Conservation (phyloP, 2,113 vertebrate species). For the Paradoxurus hermaphroditus region DNA sequence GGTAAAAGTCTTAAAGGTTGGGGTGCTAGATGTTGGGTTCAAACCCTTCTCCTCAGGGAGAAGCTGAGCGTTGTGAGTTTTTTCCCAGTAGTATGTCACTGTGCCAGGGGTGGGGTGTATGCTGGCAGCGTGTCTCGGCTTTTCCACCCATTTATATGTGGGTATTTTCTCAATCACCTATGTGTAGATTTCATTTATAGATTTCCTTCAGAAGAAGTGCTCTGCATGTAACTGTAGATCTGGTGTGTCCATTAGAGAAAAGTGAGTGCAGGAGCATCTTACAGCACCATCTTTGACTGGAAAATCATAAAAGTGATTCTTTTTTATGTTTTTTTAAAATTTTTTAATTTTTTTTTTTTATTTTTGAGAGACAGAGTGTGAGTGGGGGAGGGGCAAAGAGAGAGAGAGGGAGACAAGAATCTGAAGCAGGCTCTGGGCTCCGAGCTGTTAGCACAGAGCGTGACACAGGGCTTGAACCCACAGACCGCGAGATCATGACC, state of each 20-base stretch:
- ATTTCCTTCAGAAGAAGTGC: neutral
- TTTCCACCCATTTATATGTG: neutral
- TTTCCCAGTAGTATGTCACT: neutral
- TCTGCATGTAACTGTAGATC: neutral
- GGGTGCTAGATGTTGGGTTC: neutral
- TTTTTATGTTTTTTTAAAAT: too few relatives aligned
- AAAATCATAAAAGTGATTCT: neutral
- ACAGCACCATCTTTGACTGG: neutral
- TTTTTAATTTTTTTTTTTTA: too few relatives aligned
- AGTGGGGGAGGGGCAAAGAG: too few relatives aligned
- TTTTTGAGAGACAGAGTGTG: too few relatives aligned
- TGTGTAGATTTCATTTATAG: neutral
- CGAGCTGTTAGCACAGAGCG: too few relatives aligned
- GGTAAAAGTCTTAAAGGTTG: neutral
- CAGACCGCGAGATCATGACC: too few relatives aligned
- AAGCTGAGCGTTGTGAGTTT: neutral
- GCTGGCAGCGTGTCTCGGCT: neutral
- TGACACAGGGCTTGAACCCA: too few relatives aligned
- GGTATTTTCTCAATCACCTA: neutral
- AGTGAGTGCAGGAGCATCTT: neutral
- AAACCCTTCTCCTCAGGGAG: neutral
- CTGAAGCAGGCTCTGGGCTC: too few relatives aligned
- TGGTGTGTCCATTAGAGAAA: neutral
- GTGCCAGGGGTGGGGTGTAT: neutral
- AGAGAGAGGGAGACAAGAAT: too few relatives aligned